These are phyloP conservation scores for Nymphalis io DNA, from an alignment of 1,140 invertebrate species.

Conservation along the genomic window DNA sequence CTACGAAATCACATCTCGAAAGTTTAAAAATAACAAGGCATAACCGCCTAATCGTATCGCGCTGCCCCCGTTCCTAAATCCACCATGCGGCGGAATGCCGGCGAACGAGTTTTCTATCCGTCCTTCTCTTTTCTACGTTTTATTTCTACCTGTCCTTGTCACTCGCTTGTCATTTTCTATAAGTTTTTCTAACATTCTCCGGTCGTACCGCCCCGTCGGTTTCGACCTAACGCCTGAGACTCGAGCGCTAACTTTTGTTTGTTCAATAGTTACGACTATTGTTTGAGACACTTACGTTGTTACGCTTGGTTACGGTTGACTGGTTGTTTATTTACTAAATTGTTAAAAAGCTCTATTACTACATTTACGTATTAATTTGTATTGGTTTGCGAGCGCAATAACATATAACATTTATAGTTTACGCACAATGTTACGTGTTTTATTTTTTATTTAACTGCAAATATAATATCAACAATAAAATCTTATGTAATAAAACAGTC, in stretches of 20 bases:
- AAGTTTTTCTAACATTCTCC: slow-evolving; percentile 80
- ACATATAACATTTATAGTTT: neutral
- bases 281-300: slow-evolving; percentile 73
- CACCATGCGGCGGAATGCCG: slow-evolving; percentile 77
- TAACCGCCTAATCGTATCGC: slow-evolving; percentile 77
- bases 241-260: slow-evolving; percentile 73
- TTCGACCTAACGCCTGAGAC: slow-evolving; percentile 69
- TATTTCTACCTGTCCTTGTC: slow-evolving; percentile 67
- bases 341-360: slow-evolving; percentile 65
- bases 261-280: slow-evolving; percentile 74
- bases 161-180: slow-evolving; percentile 79
- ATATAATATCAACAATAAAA: slow-evolving; percentile 18
- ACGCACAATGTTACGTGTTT: neutral
- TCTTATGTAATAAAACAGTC: slow-evolving; percentile 21
- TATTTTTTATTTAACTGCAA: slow-evolving; percentile 7
- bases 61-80: slow-evolving; percentile 79
- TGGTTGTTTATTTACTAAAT: slow-evolving; percentile 63
- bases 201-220: slow-evolving; percentile 67
- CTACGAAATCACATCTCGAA: slow-evolving; percentile 52
- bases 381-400: slow-evolving; percentile 11
- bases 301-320: slow-evolving; percentile 60
- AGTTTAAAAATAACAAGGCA: slow-evolving; percentile 75
- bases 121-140: slow-evolving; percentile 68
- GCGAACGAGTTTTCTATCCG: slow-evolving; percentile 75
- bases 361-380: slow-evolving; percentile 40